Evolutionary conservation across 2,797 vertebrate species (phyloP), one percentile per base, ranked within the genome.

Genomic region (Sebastes vulpes): DNA sequence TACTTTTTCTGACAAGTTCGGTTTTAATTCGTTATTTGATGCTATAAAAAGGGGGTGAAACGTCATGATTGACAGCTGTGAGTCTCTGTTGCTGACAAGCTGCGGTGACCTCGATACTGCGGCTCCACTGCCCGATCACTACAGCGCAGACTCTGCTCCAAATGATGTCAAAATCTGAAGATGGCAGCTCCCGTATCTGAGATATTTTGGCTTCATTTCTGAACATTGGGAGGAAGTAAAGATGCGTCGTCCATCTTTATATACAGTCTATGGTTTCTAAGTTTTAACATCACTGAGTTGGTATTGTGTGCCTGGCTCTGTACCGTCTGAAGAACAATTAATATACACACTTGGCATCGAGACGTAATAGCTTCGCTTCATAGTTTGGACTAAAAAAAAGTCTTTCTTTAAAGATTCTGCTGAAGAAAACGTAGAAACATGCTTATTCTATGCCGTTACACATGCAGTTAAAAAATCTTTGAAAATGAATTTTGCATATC

Each of bases 351-450:
- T 93, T 94, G 92, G 92, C 91, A 92, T 94, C 78, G 72, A 93
- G 90, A 93, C 73, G n/a, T 83, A 83, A 91, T 84, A 91, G 84
- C 86, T 91, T 93, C 50, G 85, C 89, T 91, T 84, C 71, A 72
- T 82, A 75, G 38, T 83, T 89, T 90, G 74, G 85, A 92, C 83
- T 78, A 91, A 90, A 38, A 90, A 88, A 89, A 52, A 77, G 52
- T 56, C 42, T 88, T 81, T 84, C 60, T 81, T 87, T 90, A 72
- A 89, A 93, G 82, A 85, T 84, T 88, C 72, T 77, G 60, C 86
- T 75, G 79, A 88, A 90, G 83, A 93, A 93, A 90, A 95, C 73
- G 88, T 93, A 92, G 92, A 95, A 93, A 94, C 95, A 96, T 96
- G 95, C 95, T 94, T 89, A 87, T 87, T 91, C 88, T 94, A 94